phyloP scores from a whole-genome alignment of 2,113 vertebrate species.

The Callospermophilus lateralis region DNA sequence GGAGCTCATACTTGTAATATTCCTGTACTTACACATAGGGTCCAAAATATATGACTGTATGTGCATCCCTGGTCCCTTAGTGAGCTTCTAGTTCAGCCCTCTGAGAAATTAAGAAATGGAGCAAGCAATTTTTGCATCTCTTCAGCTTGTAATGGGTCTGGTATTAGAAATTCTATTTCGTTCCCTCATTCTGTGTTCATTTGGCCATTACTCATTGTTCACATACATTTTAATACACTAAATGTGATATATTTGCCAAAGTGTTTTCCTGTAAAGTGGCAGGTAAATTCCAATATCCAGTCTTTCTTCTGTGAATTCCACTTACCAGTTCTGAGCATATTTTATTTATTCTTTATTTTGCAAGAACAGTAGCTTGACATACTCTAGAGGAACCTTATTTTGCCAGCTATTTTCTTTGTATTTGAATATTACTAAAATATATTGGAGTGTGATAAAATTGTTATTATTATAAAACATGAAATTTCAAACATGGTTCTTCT shows the following conservation, averaged over 20 bases:
- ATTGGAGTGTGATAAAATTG: not conserved
- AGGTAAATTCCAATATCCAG: not conserved
- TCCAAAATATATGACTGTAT: not conserved
- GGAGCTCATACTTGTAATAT: not conserved
- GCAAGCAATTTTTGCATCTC: not conserved
- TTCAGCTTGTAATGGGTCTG: not conserved
- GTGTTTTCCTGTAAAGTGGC: not conserved
- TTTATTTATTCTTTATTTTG: not conserved
- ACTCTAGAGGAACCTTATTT: not conserved
- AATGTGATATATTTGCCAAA: not conserved
- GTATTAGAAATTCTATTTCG: not conserved
- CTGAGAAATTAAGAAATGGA: not conserved
- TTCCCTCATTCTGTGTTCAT: not conserved
- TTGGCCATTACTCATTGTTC: not conserved
- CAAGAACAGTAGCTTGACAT: not conserved
- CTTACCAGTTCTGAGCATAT: not conserved
- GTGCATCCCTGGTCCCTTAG: accelerated
- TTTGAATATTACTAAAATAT: not conserved
- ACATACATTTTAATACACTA: not conserved
- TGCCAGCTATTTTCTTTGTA: not conserved
- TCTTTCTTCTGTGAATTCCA: not conserved
- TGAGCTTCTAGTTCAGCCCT: not conserved
- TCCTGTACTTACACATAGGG: accelerated
- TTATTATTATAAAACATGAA: not conserved
- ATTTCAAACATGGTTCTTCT: not conserved